Evolutionary conservation across 2,888 invertebrate genomes (phyloP), one percentile per base, ranked within the genome.

Genomic region (Heliconius aoede): DNA sequence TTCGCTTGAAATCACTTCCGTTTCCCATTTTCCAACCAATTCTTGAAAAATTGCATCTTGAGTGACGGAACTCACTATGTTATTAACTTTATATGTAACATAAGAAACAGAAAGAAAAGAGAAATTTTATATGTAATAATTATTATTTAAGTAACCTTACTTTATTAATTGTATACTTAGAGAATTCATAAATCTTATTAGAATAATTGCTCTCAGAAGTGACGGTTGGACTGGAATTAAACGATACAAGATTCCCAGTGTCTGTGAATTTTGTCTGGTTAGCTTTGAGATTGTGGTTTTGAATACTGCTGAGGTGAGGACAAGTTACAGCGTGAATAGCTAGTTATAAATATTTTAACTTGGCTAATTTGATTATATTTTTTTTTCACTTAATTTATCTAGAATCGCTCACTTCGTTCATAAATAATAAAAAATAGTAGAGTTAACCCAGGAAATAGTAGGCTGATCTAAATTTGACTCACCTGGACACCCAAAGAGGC

Each of bases 261-360:
- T 87, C 90, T 90, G 90, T 89, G 89, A 90, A 89, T 88, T 88
- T 87, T 84, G 85, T 85, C 83, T 87, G 88, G 85, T 87, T 80
- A 83, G 86, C 89, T 90, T 91, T 89, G 90, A 86, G 88, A 86
- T 88, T 89, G 90, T 90, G 84, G 82, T 88, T 90, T 90, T 90
- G 89, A 87, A 83, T 84, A 68, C 32, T 30, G 60, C 13, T 30
- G 3, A n/a, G 78, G 84, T 81, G 73, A 28, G 84, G 84, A 26
- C 8, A 5, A 81, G 13, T 85, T 76, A 1, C 0, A 82, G 85
- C 83, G 83, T 26, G 8, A 24, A 58, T 0, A 36, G 3, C 11
- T 72, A 8, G 24, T 32, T 60, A 32, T 13, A 7, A 58, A 30
- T 26, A 51, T 46, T 24, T 26, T 21, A 11, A 36, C 36, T 8